Evolutionary conservation across 2,797 vertebrate genomes (phyloP).

Genomic region (Sebastes minor): DNA sequence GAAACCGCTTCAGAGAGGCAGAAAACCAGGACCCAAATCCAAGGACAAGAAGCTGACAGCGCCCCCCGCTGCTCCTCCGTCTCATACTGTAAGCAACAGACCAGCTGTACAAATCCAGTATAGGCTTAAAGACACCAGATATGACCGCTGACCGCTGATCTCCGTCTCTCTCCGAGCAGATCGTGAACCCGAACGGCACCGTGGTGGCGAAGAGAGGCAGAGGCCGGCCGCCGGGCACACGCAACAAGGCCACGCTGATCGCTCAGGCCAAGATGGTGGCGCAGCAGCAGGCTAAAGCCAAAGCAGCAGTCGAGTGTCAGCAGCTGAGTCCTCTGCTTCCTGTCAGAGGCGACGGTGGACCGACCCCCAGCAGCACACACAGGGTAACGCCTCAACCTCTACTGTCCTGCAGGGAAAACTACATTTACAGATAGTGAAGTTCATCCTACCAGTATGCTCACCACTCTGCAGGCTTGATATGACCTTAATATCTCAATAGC

Average conservation of each 20-base stretch:
- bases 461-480: not conserved
- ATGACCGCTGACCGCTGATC: not conserved
- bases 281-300: conserved; percentile 62
- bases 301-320: not conserved
- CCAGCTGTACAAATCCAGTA: not conserved
- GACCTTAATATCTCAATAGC: not conserved
- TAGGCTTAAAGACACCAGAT: not conserved
- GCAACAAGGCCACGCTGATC: conserved; percentile 75
- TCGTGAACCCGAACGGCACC: conserved; percentile 28
- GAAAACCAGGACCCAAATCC: conserved; percentile 62
- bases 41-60: conserved; percentile 56
- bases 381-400: conserved; percentile 36
- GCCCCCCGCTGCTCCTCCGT: not conserved
- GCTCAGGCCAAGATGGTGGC: conserved; percentile 71
- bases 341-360: conserved; percentile 3
- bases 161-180: conserved; percentile 34
- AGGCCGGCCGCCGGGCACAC: conserved; percentile 80
- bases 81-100: conserved; percentile 29
- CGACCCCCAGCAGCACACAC: conserved; percentile 1
- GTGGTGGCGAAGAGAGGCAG: conserved; percentile 74
- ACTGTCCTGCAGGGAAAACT: not conserved
- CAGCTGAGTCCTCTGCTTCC: conserved; percentile 20
- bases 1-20: conserved; percentile 63
- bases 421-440: not conserved
- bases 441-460: not conserved